These are phyloP conservation scores for Pseudopipra pipra DNA, from an alignment of 2,113 vertebrate species.

Conservation along the genomic window DNA sequence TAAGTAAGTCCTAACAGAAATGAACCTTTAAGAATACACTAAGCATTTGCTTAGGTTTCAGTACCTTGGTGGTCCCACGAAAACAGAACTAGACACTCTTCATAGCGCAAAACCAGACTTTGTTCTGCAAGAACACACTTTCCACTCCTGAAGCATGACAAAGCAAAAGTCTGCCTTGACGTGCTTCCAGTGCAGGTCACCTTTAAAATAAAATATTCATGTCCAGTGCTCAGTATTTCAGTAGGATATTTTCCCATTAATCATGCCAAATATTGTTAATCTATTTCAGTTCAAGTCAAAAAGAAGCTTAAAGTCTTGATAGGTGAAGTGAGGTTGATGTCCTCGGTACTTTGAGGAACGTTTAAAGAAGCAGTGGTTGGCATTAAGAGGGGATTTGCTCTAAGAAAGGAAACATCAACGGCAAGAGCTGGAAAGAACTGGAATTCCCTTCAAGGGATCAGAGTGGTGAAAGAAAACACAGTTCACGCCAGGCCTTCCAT, in stretches of 20 bases:
- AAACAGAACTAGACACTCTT: background rate
- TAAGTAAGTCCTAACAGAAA: background rate
- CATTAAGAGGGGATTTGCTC: slow-evolving; percentile 31
- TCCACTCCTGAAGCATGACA: background rate
- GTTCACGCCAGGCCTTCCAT: background rate
- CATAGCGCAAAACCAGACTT: background rate
- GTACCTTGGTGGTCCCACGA: background rate
- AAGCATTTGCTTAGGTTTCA: background rate
- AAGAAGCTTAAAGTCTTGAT: slow-evolving; percentile 50
- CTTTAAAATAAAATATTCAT: slow-evolving; percentile 53
- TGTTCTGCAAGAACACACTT: background rate
- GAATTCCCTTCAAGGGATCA: background rate
- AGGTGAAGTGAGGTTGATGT: slow-evolving; percentile 42
- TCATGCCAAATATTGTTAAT: slow-evolving; percentile 18
- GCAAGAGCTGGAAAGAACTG: background rate
- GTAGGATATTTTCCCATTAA: slow-evolving; percentile 12
- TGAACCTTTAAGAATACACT: background rate
- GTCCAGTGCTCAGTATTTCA: background rate
- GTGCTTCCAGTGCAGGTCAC: slow-evolving; percentile 25
- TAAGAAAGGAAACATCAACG: background rate
- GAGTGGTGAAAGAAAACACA: background rate
- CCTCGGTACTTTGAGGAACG: background rate
- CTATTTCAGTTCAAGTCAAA: slow-evolving; percentile 12
- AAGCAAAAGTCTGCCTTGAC: background rate
- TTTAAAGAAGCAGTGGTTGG: background rate